Percentiles rank a stretch among this genome's conserved stretches.
phyloP scores from a whole-genome alignment of 1,140 invertebrate genomes.

The Grapholita molesta region DNA sequence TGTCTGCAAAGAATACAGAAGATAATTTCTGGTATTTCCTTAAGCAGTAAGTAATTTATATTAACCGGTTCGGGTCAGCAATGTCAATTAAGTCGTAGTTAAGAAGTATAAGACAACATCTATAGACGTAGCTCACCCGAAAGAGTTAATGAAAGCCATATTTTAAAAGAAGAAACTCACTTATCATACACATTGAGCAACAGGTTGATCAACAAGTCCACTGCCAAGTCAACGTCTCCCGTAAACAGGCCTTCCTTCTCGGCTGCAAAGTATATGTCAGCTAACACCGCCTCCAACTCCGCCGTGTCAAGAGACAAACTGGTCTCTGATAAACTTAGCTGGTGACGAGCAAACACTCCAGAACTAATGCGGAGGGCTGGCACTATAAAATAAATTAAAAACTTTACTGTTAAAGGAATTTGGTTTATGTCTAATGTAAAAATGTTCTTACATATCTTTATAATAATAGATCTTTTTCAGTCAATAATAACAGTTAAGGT shows the following conservation, averaged over 20 bases:
- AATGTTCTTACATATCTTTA: too few relatives aligned
- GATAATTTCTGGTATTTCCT: too few relatives aligned
- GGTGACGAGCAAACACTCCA: slow-evolving; percentile 81
- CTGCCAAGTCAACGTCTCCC: slow-evolving; percentile 78
- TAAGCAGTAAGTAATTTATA: too few relatives aligned
- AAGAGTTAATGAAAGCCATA: too few relatives aligned
- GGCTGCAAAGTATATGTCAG: slow-evolving; percentile 82
- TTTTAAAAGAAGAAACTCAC: slow-evolving; percentile 70
- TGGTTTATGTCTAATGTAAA: too few relatives aligned
- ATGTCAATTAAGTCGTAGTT: too few relatives aligned
- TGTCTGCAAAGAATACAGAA: too few relatives aligned
- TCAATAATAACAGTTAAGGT: not conserved
- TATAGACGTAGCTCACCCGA: too few relatives aligned
- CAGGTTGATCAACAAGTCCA: slow-evolving; percentile 80
- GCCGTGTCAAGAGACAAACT: slow-evolving; percentile 78
- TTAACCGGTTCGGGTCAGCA: too few relatives aligned
- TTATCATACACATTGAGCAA: slow-evolving; percentile 82
- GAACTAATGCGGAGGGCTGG: slow-evolving; percentile 78
- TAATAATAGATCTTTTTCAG: too few relatives aligned
- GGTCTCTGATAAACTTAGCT: slow-evolving; percentile 79
- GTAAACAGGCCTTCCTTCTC: slow-evolving; percentile 78
- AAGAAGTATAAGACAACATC: too few relatives aligned
- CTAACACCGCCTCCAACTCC: slow-evolving; percentile 81
- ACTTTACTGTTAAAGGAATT: not conserved
- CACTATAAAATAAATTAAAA: slow-evolving; percentile 72